Conservation (phyloP, 1,140 invertebrate genomes). For the Leptopilina boulardi region DNA sequence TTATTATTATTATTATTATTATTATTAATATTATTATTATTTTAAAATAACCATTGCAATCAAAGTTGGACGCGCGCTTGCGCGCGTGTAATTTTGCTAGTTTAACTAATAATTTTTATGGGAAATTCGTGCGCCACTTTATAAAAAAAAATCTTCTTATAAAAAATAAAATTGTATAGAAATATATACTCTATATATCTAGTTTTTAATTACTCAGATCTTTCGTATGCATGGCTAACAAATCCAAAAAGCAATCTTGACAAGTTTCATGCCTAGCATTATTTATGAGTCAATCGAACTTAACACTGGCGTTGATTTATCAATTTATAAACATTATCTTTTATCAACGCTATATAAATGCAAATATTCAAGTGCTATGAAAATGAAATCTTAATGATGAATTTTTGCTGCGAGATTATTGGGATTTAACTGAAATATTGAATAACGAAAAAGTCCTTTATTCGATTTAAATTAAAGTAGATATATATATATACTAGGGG, state of each 20-base stretch:
- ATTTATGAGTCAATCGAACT: conserved; percentile 39
- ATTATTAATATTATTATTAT: too few relatives aligned
- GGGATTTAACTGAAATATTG: neutral
- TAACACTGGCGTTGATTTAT: neutral
- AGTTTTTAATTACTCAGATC: neutral
- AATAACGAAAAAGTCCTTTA: neutral
- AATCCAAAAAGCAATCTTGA: neutral
- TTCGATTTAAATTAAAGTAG: neutral
- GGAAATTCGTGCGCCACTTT: too few relatives aligned
- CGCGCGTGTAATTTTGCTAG: too few relatives aligned
- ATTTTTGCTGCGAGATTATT: neutral
- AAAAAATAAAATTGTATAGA: too few relatives aligned
- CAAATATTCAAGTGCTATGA: conserved; percentile 38
- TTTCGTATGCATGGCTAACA: neutral
- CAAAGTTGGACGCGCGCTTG: too few relatives aligned
- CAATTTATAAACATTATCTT: conserved; percentile 47
- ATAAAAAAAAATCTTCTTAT: too few relatives aligned
- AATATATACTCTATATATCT: too few relatives aligned
- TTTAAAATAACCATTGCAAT: too few relatives aligned
- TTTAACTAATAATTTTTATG: too few relatives aligned
- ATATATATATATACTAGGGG: too few relatives aligned
- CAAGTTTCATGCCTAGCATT: conserved; percentile 22
- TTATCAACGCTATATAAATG: conserved; percentile 46
- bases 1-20: too few relatives aligned
- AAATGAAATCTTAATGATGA: conserved; percentile 39